Conservation (phyloP, 1,140 invertebrate species). For the Colletes gigas region DNA sequence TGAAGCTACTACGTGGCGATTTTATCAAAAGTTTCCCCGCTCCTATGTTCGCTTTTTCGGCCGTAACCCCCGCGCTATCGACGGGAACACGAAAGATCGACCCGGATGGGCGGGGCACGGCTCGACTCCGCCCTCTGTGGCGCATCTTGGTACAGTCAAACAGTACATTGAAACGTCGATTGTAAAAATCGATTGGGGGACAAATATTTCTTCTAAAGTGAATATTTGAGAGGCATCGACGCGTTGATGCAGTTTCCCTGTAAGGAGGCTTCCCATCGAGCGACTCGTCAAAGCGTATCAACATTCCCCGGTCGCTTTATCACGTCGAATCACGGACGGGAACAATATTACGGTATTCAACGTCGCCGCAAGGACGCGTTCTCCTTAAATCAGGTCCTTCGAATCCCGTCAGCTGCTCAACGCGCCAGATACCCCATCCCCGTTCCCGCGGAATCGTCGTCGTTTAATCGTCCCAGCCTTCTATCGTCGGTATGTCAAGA, state of each 20-base stretch:
- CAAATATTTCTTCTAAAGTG: too few relatives aligned
- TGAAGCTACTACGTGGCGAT: background rate
- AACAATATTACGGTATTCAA: conserved; percentile 1
- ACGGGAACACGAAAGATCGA: too few relatives aligned
- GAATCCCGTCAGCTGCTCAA: conserved; percentile 16
- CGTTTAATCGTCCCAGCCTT: conserved; percentile 45
- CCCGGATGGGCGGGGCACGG: too few relatives aligned
- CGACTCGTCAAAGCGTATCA: conserved; percentile 23
- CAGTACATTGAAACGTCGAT: too few relatives aligned
- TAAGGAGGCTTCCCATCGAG: background rate
- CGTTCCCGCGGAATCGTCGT: conserved; percentile 27
- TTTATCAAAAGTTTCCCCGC: background rate
- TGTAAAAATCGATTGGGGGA: too few relatives aligned
- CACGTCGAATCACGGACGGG: background rate
- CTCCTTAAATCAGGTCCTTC: conserved; percentile 28
- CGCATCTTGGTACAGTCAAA: too few relatives aligned
- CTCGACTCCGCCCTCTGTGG: too few relatives aligned
- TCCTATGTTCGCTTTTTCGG: too few relatives aligned
- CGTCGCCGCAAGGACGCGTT: background rate
- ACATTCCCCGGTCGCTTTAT: background rate
- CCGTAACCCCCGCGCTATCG: too few relatives aligned
- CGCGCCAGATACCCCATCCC: background rate
- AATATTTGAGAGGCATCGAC: background rate
- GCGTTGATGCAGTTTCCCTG: background rate
- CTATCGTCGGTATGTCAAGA: conserved; percentile 37